phyloP scores from a whole-genome alignment of 2,113 vertebrate species.

The Semnornis frantzii region DNA sequence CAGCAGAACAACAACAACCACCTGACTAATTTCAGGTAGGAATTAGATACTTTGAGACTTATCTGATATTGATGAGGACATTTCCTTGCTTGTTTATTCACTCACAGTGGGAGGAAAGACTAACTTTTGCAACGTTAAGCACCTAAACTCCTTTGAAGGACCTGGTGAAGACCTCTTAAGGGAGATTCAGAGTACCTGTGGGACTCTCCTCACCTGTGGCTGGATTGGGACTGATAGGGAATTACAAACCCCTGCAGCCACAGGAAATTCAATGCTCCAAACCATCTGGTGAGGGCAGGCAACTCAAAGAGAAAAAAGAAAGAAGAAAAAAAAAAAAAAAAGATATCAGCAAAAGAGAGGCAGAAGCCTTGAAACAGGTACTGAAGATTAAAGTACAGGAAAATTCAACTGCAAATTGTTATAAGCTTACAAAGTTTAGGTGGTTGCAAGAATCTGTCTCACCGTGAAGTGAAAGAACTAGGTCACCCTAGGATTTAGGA shows the following conservation, averaged over 20 bases:
- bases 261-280: background rate
- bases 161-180: background rate
- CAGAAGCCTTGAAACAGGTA: background rate
- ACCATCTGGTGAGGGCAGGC: background rate
- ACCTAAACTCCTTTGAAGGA: background rate
- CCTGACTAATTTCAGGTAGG: background rate
- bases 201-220: background rate
- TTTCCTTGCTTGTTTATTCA: background rate
- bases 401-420: background rate
- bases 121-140: background rate
- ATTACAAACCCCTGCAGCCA: background rate
- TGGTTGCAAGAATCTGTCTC: background rate
- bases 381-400: background rate
- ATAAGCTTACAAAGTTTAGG: background rate
- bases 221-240: background rate
- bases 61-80: background rate
- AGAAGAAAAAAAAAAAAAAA: background rate
- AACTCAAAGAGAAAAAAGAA: background rate
- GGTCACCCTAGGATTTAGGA: background rate
- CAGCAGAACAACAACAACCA: background rate
- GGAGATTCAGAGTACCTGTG: background rate
- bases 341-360: background rate
- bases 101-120: background rate
- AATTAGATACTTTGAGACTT: background rate
- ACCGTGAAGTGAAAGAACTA: background rate